phyloP scores from a whole-genome alignment of 2,888 invertebrate genomes.

The Saturnia pavonia region DNA sequence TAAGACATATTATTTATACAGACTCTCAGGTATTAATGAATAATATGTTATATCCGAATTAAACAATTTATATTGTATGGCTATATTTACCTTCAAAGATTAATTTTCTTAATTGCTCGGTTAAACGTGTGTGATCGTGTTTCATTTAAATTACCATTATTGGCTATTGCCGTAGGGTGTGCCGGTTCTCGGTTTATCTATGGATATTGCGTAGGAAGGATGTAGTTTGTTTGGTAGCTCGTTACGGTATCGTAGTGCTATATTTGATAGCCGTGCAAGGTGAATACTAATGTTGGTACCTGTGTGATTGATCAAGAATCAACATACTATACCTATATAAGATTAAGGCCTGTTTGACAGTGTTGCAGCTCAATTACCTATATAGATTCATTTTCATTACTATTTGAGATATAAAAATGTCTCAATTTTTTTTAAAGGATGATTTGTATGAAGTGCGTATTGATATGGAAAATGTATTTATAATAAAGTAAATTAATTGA shows the following conservation, averaged over 20 bases:
- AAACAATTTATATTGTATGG: neutral
- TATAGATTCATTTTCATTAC: too few species aligned
- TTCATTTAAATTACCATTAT: slow-evolving; percentile 17
- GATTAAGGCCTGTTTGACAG: neutral
- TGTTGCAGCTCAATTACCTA: neutral
- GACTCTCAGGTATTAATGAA: neutral
- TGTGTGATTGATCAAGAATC: slow-evolving; percentile 42
- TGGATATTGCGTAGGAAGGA: slow-evolving; percentile 22
- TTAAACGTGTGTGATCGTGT: slow-evolving; percentile 10
- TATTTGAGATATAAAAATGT: too few species aligned
- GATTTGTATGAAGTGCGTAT: too few species aligned
- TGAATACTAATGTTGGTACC: slow-evolving; percentile 49
- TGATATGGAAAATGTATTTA: too few species aligned
- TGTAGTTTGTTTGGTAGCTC: slow-evolving; percentile 44
- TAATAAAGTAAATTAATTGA: too few species aligned
- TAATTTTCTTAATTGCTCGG: neutral
- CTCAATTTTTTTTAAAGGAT: too few species aligned
- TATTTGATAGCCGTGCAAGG: slow-evolving; percentile 51
- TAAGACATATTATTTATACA: neutral
- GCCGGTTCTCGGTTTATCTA: slow-evolving; percentile 15
- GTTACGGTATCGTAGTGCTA: slow-evolving; percentile 41
- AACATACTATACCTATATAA: neutral
- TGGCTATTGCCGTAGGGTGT: slow-evolving; percentile 18
- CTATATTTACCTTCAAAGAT: neutral
- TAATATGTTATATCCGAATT: neutral